These are phyloP conservation scores for Heliconius nattereri DNA, from an alignment of 1,140 invertebrate genomes.

Conservation along the genomic window DNA sequence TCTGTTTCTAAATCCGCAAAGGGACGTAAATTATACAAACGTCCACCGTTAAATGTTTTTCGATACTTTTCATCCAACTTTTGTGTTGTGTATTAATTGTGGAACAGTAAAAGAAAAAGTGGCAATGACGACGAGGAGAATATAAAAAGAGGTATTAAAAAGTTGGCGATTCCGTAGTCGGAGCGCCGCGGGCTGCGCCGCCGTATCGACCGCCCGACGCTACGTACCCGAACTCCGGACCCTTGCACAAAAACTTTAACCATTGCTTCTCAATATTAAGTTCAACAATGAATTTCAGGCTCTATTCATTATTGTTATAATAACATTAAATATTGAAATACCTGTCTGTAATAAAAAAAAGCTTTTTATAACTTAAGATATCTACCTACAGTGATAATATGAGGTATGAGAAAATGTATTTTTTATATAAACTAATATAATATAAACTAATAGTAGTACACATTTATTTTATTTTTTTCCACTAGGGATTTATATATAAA, in stretches of 20 bases:
- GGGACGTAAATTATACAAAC: constrained; percentile 8
- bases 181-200: constrained; percentile 39
- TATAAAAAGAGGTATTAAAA: constrained; percentile 45
- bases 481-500: no score
- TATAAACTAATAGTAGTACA: no score
- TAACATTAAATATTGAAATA: neutral
- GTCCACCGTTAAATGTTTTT: neutral
- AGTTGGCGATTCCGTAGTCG: constrained; percentile 40
- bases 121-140: constrained; percentile 25
- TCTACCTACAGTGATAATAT: neutral
- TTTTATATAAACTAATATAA: neutral
- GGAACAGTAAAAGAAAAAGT: constrained; percentile 19
- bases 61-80: constrained; percentile 5
- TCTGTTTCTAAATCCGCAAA: constrained; percentile 11
- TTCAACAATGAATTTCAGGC: constrained; percentile 17
- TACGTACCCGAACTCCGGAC: constrained; percentile 34
- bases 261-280: constrained; percentile 26
- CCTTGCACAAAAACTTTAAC: constrained; percentile 40
- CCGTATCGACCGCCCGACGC: constrained; percentile 49
- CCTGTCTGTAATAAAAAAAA: constrained; percentile 10
- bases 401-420: neutral
- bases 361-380: neutral
- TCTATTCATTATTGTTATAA: constrained; percentile 1
- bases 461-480: no score
- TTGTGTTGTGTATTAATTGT: constrained; percentile 21